A percentile compares a stretch with the other conserved stretches of the same genome.
phyloP scores from a whole-genome alignment of 2,113 vertebrate species.

The Probosciger aterrimus region DNA sequence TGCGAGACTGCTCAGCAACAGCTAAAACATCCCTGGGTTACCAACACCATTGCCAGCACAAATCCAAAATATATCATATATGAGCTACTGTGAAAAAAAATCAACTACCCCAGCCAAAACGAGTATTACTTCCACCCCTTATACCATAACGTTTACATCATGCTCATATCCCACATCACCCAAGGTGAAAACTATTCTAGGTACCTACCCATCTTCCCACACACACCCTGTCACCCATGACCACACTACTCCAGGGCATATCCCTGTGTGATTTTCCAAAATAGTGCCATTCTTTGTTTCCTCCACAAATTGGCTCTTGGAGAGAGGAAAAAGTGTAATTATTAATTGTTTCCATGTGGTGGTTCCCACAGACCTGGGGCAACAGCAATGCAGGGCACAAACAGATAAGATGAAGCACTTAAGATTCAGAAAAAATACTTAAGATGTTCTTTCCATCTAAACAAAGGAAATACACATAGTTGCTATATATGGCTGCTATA shows the following conservation, averaged over 20 bases:
- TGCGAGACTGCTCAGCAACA: not conserved
- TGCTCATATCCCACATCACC: not conserved
- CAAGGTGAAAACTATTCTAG: not conserved
- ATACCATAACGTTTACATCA: not conserved
- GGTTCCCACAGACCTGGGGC: rapidly evolving
- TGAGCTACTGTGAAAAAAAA: not conserved
- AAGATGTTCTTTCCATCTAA: not conserved
- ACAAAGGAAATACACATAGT: not conserved
- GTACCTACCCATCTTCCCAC: not conserved
- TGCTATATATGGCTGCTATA: not conserved
- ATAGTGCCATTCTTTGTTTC: not conserved
- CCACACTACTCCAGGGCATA: not conserved
- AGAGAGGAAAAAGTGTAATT: not conserved
- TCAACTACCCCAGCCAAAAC: not conserved
- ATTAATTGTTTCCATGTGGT: not conserved
- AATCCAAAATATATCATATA: not conserved
- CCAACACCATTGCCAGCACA: not conserved
- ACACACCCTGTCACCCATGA: not conserved
- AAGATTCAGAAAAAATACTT: not conserved
- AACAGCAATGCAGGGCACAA: not conserved
- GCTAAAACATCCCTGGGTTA: not conserved
- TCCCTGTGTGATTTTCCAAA: not conserved
- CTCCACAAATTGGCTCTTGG: not conserved
- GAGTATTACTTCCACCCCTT: not conserved
- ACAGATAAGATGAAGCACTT: not conserved